These are phyloP conservation scores for Andricus grossulariae DNA, from an alignment of 1,140 invertebrate species.

Conservation along the genomic window DNA sequence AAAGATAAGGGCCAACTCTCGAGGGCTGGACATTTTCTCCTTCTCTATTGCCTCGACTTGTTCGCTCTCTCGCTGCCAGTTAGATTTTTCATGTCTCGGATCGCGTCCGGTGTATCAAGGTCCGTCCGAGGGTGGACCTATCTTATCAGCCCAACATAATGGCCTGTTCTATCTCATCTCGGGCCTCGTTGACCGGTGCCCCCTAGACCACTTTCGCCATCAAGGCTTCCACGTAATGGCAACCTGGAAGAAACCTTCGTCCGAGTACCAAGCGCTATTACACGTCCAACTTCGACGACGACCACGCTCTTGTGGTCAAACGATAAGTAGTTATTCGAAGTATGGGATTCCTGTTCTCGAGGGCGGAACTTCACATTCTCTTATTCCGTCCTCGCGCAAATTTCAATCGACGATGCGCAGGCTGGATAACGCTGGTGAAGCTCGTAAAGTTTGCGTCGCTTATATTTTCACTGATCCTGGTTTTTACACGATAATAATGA, in stretches of 20 bases:
- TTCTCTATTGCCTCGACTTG: constrained; percentile 38
- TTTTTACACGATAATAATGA: neutral
- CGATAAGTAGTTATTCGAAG: constrained; percentile 9
- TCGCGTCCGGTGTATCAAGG: constrained; percentile 72
- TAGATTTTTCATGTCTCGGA: constrained; percentile 72
- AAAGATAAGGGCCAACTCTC: constrained; percentile 69
- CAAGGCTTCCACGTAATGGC: constrained; percentile 53
- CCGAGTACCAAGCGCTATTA: constrained; percentile 12
- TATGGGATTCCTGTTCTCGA: neutral
- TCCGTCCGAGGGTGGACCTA: constrained; percentile 69
- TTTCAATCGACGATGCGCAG: neutral
- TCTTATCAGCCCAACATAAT: constrained; percentile 74
- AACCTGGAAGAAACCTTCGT: constrained; percentile 40
- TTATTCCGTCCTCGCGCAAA: neutral
- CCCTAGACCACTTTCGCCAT: constrained; percentile 60
- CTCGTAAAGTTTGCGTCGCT: constrained; percentile 11
- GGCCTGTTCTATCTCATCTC: constrained; percentile 75
- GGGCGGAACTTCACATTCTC: neutral
- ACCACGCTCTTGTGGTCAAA: neutral
- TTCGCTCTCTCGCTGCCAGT: constrained; percentile 43
- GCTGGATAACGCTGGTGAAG: neutral
- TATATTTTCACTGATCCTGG: neutral
- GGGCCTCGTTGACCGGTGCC: constrained; percentile 60
- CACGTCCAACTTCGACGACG: neutral
- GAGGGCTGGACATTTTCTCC: constrained; percentile 58